Percentiles rank a stretch among this genome's conserved stretches.
phyloP scores from a whole-genome alignment of 2,797 vertebrate genomes.

The Enteromius argenteus region DNA sequence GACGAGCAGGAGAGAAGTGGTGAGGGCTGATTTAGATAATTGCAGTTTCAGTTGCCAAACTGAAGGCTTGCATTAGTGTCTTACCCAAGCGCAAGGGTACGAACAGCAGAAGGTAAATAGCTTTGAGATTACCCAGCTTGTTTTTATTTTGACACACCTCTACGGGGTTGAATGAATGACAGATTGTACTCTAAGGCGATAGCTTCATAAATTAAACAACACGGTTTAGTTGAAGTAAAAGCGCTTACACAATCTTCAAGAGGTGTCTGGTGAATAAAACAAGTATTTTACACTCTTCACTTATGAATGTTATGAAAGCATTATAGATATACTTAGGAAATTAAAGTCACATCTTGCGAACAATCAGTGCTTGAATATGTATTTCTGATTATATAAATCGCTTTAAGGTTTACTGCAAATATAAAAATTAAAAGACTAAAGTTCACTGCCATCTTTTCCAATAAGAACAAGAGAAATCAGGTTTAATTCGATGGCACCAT shows the following conservation, averaged over 20 bases:
- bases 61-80: conserved; percentile 53
- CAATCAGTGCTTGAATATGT: not conserved
- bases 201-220: conserved; percentile 28
- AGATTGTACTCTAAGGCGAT: conserved; percentile 33
- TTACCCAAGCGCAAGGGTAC: conserved; percentile 45
- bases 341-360: not conserved
- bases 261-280: not conserved
- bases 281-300: not conserved
- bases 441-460: not conserved
- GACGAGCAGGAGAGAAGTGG: conserved; percentile 49
- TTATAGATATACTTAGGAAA: not conserved
- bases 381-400: not conserved
- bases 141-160: conserved; percentile 52
- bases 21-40: conserved; percentile 60
- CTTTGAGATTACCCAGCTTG: conserved; percentile 55
- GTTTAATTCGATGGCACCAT: conserved; percentile 24
- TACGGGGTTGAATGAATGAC: conserved; percentile 29
- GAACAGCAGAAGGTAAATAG: conserved; percentile 58
- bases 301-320: not conserved
- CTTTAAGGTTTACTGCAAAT: not conserved
- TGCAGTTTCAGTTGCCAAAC: conserved; percentile 56
- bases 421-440: not conserved
- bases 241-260: not conserved
- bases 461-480: not conserved
- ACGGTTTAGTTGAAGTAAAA: not conserved